Evolutionary conservation across 2,797 vertebrate species (phyloP), one percentile per base, ranked within the genome.

Genomic region (Diplodus puntazzo): DNA sequence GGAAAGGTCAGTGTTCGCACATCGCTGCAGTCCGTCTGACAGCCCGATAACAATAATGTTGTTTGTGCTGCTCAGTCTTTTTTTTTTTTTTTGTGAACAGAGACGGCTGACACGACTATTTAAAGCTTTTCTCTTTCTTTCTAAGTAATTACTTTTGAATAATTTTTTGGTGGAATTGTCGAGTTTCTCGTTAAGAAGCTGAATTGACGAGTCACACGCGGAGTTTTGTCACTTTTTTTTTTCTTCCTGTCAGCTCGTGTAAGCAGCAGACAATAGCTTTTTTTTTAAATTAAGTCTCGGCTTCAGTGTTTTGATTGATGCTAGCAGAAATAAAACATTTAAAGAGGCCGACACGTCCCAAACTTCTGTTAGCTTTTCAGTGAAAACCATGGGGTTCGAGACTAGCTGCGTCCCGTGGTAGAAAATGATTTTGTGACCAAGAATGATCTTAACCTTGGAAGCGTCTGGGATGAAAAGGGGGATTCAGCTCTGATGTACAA

Each of bases 1-100:
- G 63, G 27, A 83, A 89, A 84, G 83, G 84, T 83, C 79, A 85
- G 45, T 46, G 68, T 65, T 39, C 20, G 27, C 61, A 70, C 72
- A 77, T 39, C 66, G 62, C 79, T 50, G 84, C 69, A 61, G 86
- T 88, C 84, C 79, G 81, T 65, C 75, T 46, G 42, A 73, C 23
- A 79, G 57, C 64, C 84, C 42, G 64, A 30, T 46, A 75, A 80
- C 52, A 76, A 27, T 8, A 13, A 23, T 59, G 2, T 7, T 2
- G 64, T 16, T 39, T 66, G 60, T 45, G 27, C 10, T 11, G 18
- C 52, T 54, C 27, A 16, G 3, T 63, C 3, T 27, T 7, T 34
- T 34, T 34, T 34, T 61, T 9, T 23, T 8, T 39, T n/a, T 45
- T 23, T 34, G 23, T 20, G 54, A 25, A 42, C 2, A 45, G 5